Percentiles rank a stretch among this genome's conserved stretches.
Evolutionary conservation across 1,140 invertebrate genomes (phyloP).

Genomic region (Panonychus citri): DNA sequence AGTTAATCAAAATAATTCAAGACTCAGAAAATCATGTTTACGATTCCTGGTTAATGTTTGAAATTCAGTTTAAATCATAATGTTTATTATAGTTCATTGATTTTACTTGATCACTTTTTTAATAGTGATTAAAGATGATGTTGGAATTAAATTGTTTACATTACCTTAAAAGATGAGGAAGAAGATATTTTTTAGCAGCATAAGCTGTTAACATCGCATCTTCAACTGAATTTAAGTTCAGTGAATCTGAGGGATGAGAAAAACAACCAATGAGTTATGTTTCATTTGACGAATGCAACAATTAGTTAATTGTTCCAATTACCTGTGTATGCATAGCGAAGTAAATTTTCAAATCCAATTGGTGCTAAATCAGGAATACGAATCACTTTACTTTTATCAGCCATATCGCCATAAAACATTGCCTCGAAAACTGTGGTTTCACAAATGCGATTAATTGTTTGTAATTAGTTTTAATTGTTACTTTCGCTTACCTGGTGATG

Average conservation of each 20-base stretch:
- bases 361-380: slow-evolving; percentile 18
- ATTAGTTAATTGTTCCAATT: background rate
- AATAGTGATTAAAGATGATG: no score
- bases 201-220: slow-evolving; percentile 19
- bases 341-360: slow-evolving; percentile 19
- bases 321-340: slow-evolving; percentile 17
- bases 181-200: slow-evolving; percentile 18
- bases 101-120: background rate
- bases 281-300: background rate
- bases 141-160: background rate
- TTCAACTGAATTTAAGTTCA: slow-evolving; percentile 17
- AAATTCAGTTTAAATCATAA: background rate
- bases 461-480: background rate
- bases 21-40: no score
- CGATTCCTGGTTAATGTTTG: background rate
- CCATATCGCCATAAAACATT: slow-evolving; percentile 20
- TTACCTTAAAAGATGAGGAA: slow-evolving; percentile 16
- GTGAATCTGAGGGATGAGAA: slow-evolving; percentile 10
- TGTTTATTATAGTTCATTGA: background rate
- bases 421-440: slow-evolving; percentile 18
- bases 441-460: no score
- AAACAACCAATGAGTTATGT: background rate
- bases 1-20: no score
- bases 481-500: slow-evolving; percentile 11
- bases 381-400: slow-evolving; percentile 19